Evolutionary conservation across 2,888 invertebrate species (phyloP).

Genomic region (Agrochola litura): DNA sequence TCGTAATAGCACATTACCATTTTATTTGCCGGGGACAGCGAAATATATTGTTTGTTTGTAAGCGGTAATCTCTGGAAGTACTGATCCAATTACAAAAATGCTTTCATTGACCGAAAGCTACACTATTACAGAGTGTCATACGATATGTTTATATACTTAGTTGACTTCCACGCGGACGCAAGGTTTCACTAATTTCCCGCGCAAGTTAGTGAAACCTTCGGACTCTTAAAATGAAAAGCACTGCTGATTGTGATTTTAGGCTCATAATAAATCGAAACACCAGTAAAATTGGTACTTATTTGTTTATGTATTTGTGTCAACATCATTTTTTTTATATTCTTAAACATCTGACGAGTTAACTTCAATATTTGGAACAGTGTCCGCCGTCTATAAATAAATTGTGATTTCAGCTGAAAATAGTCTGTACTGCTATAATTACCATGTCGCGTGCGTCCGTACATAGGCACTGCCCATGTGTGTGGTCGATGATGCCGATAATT

Average conservation of each 20-base stretch:
- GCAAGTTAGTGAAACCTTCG: not conserved
- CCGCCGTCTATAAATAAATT: conserved; percentile 35
- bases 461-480: conserved; percentile 18
- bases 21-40: too few relatives aligned
- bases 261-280: not conserved
- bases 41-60: not conserved
- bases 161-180: not conserved
- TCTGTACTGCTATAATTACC: conserved; percentile 10
- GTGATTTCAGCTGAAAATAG: conserved; percentile 42
- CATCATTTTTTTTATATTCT: not conserved
- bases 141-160: not conserved
- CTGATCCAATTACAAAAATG: not conserved
- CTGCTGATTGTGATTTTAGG: not conserved
- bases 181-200: too few relatives aligned
- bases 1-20: too few relatives aligned
- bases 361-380: not conserved
- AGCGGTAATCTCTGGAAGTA: not conserved
- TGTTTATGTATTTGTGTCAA: not conserved
- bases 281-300: not conserved
- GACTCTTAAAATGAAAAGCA: not conserved
- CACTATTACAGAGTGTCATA: not conserved
- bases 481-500: conserved; percentile 65
- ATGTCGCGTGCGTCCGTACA: conserved; percentile 6
- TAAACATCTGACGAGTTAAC: not conserved
- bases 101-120: not conserved